Percentiles rank a stretch among this genome's conserved stretches.
Evolutionary conservation across 2,888 invertebrate genomes (phyloP).

Genomic region (Neocrepidodera transversa): DNA sequence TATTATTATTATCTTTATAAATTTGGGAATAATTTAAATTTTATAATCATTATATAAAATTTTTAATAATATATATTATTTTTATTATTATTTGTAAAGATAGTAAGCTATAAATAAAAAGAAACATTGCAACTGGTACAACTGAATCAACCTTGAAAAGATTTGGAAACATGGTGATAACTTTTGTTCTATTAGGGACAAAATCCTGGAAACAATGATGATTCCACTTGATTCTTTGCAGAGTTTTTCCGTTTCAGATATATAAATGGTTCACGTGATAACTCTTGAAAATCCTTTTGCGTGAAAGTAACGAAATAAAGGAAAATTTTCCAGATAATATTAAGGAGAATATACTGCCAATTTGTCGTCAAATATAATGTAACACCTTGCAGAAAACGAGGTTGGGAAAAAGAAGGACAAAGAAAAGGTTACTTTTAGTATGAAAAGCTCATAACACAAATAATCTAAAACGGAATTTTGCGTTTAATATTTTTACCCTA

Average conservation of each 20-base stretch:
- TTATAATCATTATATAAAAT: too few relatives aligned
- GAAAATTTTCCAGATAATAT: constrained; percentile 5
- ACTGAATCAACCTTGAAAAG: not conserved
- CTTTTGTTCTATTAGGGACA: constrained; percentile 4
- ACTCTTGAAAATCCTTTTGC: constrained; percentile 11
- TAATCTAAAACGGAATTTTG: not conserved
- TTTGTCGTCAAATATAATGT: constrained; percentile 1
- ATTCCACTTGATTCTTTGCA: constrained; percentile 10
- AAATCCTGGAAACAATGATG: constrained; percentile 9
- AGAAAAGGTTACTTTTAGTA: not conserved
- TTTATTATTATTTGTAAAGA: too few relatives aligned
- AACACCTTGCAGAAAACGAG: constrained; percentile 5
- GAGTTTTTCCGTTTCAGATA: constrained; percentile 16
- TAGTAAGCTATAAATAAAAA: too few relatives aligned
- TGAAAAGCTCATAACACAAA: not conserved
- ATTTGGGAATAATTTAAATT: too few relatives aligned
- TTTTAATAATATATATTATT: too few relatives aligned
- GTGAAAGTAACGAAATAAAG: constrained; percentile 8
- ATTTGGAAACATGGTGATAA: constrained; percentile 9
- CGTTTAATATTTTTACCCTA: not conserved
- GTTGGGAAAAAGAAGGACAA: not conserved
- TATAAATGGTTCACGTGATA: constrained; percentile 10
- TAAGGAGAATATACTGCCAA: constrained; percentile 1
- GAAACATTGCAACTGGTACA: too few relatives aligned
- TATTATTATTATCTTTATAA: too few relatives aligned